Evolutionary conservation across 2,888 invertebrate species (phyloP), one percentile per base, ranked within the genome.

Genomic region (Azorinus chamasolen): DNA sequence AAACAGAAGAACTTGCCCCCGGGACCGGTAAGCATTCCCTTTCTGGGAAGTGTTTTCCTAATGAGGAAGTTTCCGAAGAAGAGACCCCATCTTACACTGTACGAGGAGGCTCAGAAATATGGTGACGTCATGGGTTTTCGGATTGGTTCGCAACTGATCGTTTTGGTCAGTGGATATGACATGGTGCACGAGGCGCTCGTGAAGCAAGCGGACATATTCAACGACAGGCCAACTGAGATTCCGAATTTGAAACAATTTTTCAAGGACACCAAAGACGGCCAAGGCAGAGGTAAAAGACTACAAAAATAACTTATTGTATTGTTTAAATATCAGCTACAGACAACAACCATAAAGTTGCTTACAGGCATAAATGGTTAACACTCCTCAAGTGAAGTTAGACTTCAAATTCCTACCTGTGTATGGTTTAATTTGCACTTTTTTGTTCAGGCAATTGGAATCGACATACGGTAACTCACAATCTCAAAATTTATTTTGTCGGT

Each of bases 101-200:
- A 25, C 14, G 66, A 78, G 16, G 20, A 43, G 14, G 16, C 57
- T 2, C 50, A 57, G 48, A 66, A 69, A 20, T 81, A 84, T 22
- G 84, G 84, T 4, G 70, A 74, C 16, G 59, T 84, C 10, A 69
- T 74, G 45, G 54, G 73, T 14, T 46, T 84, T 6, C 45, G 62
- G n/a, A 24, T 83, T 16, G 83, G 79, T 1, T 54, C 27, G 5
- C 63, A 66, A 18, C 32, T 48, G 0, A 39, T 77, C 12, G 75
- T 83, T n/a, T 48, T 82, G 48, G n/a, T 83, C 4, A 55, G 41
- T n/a, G 70, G 77, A 0, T 77, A 64, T 66, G 76, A 83, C 48
- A 66, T 62, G 10, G 75, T 81, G 14, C 27, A 75, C n/a, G 65
- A 81, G 3, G 75, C 72, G 0, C 63, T 81, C 41, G 81, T 81